These are phyloP conservation scores for Ophraella communa DNA, from an alignment of 2,888 invertebrate genomes.

Conservation along the genomic window DNA sequence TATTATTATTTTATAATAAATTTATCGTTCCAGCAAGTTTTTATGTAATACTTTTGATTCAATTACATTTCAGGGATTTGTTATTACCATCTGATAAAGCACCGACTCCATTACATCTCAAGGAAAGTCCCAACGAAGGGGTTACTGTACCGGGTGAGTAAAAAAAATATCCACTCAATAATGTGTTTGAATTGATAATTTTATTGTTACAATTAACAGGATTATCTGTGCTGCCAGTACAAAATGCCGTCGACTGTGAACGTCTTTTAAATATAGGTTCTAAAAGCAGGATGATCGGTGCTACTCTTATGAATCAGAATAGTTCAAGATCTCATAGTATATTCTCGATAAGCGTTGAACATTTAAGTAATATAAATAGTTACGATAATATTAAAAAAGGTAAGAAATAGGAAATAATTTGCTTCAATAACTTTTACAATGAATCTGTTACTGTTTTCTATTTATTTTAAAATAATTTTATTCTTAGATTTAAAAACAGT, in stretches of 20 bases:
- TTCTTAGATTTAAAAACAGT: too few relatives aligned
- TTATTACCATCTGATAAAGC: constrained; percentile 52
- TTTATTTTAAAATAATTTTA: too few relatives aligned
- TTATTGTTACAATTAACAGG: constrained; percentile 55
- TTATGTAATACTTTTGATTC: too few relatives aligned
- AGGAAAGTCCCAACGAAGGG: constrained; percentile 63
- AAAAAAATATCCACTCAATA: neutral
- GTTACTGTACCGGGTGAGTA: constrained; percentile 60
- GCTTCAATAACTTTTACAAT: neutral
- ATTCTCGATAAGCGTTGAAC: constrained; percentile 84
- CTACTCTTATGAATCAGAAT: constrained; percentile 88
- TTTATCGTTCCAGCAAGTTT: too few relatives aligned
- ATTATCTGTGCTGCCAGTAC: constrained; percentile 77
- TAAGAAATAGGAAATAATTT: constrained; percentile 14
- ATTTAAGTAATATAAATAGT: constrained; percentile 65
- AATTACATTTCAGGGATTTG: constrained; percentile 50
- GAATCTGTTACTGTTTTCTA: too few relatives aligned
- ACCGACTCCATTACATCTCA: constrained; percentile 56
- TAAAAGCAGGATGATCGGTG: constrained; percentile 80
- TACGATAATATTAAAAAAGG: constrained; percentile 57
- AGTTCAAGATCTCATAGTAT: constrained; percentile 88
- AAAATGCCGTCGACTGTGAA: constrained; percentile 79
- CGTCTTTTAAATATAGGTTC: constrained; percentile 77
- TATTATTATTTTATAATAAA: too few relatives aligned
- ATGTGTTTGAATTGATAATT: neutral